A percentile compares a stretch with the other conserved stretches of the same genome.
Evolutionary conservation across 2,888 invertebrate species (phyloP).

Genomic region (Agapostemon virescens): DNA sequence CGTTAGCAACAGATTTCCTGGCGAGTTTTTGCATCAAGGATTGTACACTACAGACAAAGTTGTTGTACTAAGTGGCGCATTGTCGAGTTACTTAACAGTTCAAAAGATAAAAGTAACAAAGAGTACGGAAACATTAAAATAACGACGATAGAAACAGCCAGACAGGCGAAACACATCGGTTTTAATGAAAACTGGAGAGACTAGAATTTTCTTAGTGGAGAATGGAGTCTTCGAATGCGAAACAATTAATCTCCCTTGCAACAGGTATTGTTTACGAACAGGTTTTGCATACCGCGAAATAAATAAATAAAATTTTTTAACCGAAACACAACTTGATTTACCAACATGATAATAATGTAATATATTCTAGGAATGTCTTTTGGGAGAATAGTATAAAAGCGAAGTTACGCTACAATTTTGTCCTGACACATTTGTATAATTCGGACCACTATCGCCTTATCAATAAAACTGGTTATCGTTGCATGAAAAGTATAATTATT

Average conservation of each 20-base stretch:
- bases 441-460: not conserved
- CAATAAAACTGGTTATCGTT: too few relatives aligned
- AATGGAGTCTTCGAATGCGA: not conserved
- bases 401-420: not conserved
- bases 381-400: not conserved
- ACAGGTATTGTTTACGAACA: not conserved
- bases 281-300: not conserved
- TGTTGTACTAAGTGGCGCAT: not conserved
- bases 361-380: not conserved
- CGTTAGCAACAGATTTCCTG: not conserved
- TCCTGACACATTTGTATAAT: too few relatives aligned
- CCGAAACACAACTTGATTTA: not conserved
- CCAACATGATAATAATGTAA: not conserved
- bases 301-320: not conserved
- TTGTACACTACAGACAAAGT: not conserved
- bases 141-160: not conserved
- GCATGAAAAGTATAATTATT: too few relatives aligned
- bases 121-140: not conserved
- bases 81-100: not conserved
- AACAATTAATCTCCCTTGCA: not conserved
- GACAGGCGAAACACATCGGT: not conserved
- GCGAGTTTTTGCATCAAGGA: not conserved
- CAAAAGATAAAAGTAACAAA: not conserved
- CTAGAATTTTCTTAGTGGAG: not conserved
- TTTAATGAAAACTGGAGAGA: not conserved